Evolutionary conservation across 1,140 invertebrate species (phyloP).

Genomic region (Eumaeus atala): DNA sequence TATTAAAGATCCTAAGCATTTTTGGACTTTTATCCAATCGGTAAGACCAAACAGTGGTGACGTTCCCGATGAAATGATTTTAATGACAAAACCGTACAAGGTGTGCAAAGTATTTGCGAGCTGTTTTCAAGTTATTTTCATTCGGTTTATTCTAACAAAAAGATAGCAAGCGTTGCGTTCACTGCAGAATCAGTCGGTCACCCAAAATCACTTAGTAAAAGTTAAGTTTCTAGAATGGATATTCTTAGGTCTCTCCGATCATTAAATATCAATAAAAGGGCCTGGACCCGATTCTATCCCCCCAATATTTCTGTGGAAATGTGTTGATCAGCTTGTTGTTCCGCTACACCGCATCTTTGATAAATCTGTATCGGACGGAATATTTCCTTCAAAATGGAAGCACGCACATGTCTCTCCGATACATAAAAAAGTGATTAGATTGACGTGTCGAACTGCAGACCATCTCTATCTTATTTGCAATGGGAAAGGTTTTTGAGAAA

Average conservation of each 20-base stretch:
- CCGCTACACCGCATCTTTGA: constrained; percentile 14
- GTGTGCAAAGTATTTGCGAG: background rate
- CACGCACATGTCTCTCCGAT: constrained; percentile 16
- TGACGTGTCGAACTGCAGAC: constrained; percentile 10
- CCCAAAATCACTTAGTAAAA: background rate
- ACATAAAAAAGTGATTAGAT: constrained; percentile 10
- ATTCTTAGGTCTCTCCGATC: too few species aligned
- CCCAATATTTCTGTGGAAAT: constrained; percentile 13
- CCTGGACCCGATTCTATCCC: constrained; percentile 15
- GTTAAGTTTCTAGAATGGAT: constrained; percentile 9
- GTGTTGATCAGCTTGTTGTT: constrained; percentile 1
- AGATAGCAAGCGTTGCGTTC: background rate
- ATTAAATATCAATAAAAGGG: constrained; percentile 13
- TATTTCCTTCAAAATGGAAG: too few species aligned
- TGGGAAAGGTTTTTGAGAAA: too few species aligned
- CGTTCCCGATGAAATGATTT: constrained; percentile 15
- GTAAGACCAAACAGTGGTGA: constrained; percentile 7
- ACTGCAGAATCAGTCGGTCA: background rate
- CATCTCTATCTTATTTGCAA: constrained; percentile 12
- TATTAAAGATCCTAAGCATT: background rate
- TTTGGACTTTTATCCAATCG: constrained; percentile 16
- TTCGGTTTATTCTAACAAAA: background rate
- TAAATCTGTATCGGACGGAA: constrained; percentile 5
- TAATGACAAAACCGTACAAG: background rate
- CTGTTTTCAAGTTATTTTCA: constrained; percentile 5